A percentile compares a stretch with the other conserved stretches of the same genome.
These are phyloP conservation scores for Ceyx margarethae DNA, from an alignment of 2,113 vertebrate genomes.

Conservation along the genomic window DNA sequence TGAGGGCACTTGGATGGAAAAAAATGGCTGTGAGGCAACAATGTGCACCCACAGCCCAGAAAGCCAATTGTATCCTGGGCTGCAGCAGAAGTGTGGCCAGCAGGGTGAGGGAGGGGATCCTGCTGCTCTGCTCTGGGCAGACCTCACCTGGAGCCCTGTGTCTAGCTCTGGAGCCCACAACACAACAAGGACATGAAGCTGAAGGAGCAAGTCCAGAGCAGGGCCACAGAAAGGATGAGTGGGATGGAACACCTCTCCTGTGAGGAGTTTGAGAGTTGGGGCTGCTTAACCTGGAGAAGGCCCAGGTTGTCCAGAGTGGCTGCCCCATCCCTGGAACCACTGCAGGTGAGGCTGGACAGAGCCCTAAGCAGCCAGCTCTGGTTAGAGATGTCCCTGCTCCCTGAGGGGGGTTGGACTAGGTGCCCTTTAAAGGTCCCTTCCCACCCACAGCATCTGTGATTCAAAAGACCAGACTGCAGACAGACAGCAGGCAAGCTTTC, in stretches of 20 bases:
- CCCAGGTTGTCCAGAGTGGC: neutral
- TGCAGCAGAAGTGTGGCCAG: no score
- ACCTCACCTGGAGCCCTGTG: neutral
- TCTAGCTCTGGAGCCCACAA: neutral
- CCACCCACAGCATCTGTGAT: neutral
- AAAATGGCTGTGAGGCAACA: no score
- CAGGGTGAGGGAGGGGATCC: neutral
- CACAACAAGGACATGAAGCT: neutral
- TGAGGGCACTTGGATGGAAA: no score
- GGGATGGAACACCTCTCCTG: no score
- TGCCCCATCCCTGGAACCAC: neutral
- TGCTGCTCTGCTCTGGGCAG: neutral
- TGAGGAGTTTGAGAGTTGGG: no score
- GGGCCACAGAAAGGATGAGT: neutral
- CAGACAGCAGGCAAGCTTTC: neutral
- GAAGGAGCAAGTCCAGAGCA: neutral
- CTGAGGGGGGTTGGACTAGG: neutral
- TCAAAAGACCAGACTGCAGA: neutral
- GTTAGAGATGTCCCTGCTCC: neutral
- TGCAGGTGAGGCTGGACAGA: neutral
- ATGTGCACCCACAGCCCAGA: no score
- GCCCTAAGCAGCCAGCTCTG: neutral
- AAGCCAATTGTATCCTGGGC: no score
- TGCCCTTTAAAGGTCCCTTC: neutral
- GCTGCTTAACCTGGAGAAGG: neutral